Conservation (phyloP, 2,797 vertebrate species). For the Bovichtus diacanthus region DNA sequence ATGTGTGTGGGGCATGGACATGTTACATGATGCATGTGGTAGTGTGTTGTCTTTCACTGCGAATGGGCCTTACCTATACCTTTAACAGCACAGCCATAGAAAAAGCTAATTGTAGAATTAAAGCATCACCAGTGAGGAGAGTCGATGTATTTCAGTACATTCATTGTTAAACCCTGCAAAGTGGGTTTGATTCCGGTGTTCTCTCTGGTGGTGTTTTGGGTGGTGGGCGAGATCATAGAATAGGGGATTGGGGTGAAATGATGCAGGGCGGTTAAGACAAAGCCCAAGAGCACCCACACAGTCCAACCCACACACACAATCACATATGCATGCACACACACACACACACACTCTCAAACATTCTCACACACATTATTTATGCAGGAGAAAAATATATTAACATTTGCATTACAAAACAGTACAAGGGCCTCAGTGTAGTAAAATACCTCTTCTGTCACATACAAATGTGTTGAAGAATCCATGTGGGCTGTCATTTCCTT, state of each 20-base stretch:
- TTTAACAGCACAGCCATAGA: conserved; percentile 22
- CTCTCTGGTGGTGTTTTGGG: conserved; percentile 50
- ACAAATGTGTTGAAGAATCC: conserved; percentile 65
- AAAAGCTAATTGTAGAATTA: conserved; percentile 27
- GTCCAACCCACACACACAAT: conserved; percentile 58
- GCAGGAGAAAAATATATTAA: conserved; percentile 91
- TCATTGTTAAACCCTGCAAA: conserved; percentile 72
- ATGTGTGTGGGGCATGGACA: conserved; percentile 37
- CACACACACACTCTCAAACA: conserved; percentile 56
- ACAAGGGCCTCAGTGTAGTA: conserved; percentile 88
- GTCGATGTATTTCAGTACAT: conserved; percentile 69
- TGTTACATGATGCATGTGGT: conserved; percentile 35
- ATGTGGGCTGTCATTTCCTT: conserved; percentile 65
- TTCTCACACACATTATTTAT: conserved; percentile 70
- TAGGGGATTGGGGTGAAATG: conserved; percentile 54
- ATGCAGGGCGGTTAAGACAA: conserved; percentile 58
- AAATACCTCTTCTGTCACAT: conserved; percentile 79
- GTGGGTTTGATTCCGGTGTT: conserved; percentile 52
- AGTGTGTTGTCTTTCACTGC: conserved; percentile 21
- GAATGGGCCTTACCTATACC: conserved; percentile 22
- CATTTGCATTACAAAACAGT: conserved; percentile 93
- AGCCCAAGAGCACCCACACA: conserved; percentile 64
- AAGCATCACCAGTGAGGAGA: conserved; percentile 54
- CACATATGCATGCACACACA: conserved; percentile 34
- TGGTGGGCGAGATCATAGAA: conserved; percentile 46